These are phyloP conservation scores for Anadara kagoshimensis DNA, from an alignment of 1,140 invertebrate genomes.

Conservation along the genomic window DNA sequence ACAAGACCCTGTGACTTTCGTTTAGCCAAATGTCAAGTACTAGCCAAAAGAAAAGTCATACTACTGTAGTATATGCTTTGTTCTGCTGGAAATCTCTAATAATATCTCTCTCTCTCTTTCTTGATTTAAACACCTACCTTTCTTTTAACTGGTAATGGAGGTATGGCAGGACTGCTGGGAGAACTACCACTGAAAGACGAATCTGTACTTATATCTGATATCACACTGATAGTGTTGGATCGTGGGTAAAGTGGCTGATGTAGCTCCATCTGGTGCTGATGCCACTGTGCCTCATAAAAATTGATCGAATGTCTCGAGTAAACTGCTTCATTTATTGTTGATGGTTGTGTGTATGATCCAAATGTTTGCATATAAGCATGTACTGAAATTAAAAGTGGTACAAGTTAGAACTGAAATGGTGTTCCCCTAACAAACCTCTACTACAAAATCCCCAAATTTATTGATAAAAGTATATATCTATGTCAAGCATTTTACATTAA, in stretches of 20 bases:
- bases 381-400: slow-evolving; percentile 77
- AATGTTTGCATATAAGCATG: slow-evolving; percentile 98
- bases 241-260: slow-evolving; percentile 65
- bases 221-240: slow-evolving; percentile 70
- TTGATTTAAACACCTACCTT: slow-evolving; percentile 40
- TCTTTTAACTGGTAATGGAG: slow-evolving; percentile 60
- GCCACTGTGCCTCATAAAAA: slow-evolving; percentile 80
- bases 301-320: slow-evolving; percentile 87
- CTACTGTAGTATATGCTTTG: too few relatives aligned
- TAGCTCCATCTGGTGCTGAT: slow-evolving; percentile 80
- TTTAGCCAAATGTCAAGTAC: too few relatives aligned
- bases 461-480: too few relatives aligned
- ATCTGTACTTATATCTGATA: slow-evolving; percentile 66
- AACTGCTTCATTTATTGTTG: slow-evolving; percentile 84
- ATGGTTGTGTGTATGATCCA: slow-evolving; percentile 88
- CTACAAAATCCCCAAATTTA: neutral
- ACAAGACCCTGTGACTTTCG: too few relatives aligned
- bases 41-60: too few relatives aligned
- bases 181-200: slow-evolving; percentile 56
- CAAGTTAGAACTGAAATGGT: neutral
- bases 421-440: neutral
- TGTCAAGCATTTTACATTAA: too few relatives aligned
- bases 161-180: slow-evolving; percentile 44
- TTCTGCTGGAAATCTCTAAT: too few relatives aligned
- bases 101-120: too few relatives aligned